A percentile compares a stretch with the other conserved stretches of the same genome.
These are phyloP conservation scores for Hoplostethus atlanticus DNA, from an alignment of 2,797 vertebrate genomes.

Conservation along the genomic window DNA sequence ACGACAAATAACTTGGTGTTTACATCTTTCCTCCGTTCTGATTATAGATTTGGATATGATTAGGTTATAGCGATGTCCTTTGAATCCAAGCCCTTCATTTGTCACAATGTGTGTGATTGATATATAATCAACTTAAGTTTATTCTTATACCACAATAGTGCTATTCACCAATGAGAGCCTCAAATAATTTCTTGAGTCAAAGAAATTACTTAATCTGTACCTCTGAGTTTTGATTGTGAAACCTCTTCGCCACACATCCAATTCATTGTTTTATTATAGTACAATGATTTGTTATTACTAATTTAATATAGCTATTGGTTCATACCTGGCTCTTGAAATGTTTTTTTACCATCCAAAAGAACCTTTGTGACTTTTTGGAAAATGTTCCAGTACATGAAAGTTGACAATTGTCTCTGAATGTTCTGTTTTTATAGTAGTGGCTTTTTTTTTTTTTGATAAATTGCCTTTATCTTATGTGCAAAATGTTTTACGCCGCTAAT, in stretches of 20 bases:
- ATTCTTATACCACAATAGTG: neutral
- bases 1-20: conserved; percentile 25
- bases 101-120: neutral
- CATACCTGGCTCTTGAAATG: conserved; percentile 13
- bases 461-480: conserved; percentile 3
- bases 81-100: neutral
- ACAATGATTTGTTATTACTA: conserved; percentile 4
- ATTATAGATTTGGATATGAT: conserved; percentile 23
- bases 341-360: conserved; percentile 46
- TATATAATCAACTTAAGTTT: too few species aligned
- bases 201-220: conserved; percentile 21
- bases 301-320: conserved; percentile 12
- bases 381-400: conserved; percentile 2
- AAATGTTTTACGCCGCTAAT: conserved; percentile 1
- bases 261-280: conserved; percentile 11
- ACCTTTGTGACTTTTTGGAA: conserved; percentile 4
- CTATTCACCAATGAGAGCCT: conserved; percentile 28
- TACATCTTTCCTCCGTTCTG: conserved; percentile 18
- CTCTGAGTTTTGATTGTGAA: conserved; percentile 31
- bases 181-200: conserved; percentile 22
- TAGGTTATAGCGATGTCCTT: conserved; percentile 17
- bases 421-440: conserved; percentile 22
- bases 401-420: conserved; percentile 6
- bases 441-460: conserved; percentile 23
- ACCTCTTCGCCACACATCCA: conserved; percentile 18